Evolutionary conservation across 2,113 vertebrate species (phyloP), one percentile per base, ranked within the genome.

Genomic region (Donacobius atricapilla): DNA sequence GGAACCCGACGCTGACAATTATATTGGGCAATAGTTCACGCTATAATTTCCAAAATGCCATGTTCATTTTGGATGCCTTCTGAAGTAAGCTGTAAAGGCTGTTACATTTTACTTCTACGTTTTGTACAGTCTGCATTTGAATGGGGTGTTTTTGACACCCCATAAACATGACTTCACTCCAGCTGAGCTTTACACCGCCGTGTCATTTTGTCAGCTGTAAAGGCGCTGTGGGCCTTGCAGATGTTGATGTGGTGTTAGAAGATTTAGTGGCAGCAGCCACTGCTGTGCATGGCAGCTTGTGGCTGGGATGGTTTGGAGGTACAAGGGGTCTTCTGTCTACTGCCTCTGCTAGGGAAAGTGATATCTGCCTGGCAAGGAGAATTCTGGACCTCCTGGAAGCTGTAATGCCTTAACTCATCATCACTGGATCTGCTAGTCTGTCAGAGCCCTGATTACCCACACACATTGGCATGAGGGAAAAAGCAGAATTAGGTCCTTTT

Each of bases 1-100:
- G 22, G 86, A 96, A 92, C 63, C 72, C 1, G 0, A 73, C 1
- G 25, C 82, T 39, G 60, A 90, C 79, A 93, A 92, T 96, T 93
- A 94, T 82, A 87, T 87, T 90, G 85, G 80, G 79, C 83, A 86
- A 73, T 78, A 85, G 90, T 90, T 95, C 86, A 82, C 1, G 1
- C 88, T 71, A 53, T 87, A 92, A 90, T 96, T 93, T 79, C 93
- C 90, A 9, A 93, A 96, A 92, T 65, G 83, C 88, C 77, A 54
- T 7, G 5, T 66, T 93, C 37, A 1, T 94, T 93, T 90, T 92
- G 72, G 87, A 78, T 56, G 92, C 48, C 22, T 93, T 93, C 92
- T 93, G 79, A 94, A 94, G 72, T 12, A 76, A 92, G 51, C 76
- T 86, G 64, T 68, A 93, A 90, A 44, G 48, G 72, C 88, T 86